Evolutionary conservation across 2,797 vertebrate genomes (phyloP), one percentile per base, ranked within the genome.

Genomic region (Pangasius larnaudii): DNA sequence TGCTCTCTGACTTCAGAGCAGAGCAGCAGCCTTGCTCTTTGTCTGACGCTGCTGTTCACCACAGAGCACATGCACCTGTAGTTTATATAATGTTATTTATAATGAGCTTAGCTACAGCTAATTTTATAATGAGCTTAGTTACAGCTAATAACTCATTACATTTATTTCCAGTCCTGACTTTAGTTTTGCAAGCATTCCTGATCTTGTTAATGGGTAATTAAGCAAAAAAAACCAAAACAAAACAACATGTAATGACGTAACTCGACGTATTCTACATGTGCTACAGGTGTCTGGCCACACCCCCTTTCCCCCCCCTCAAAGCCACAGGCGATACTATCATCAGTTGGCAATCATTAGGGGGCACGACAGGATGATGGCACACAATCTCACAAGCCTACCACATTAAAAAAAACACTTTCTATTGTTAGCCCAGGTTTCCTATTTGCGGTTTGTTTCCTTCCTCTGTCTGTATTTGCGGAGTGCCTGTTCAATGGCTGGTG

Each of bases 381-480:
- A n/a, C 2, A 1, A 51, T 53, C 53, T 39, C 78, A 59, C 53
- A 27, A 80, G 4, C 59, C 6, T 65, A 61, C 79, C 77, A 36
- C 61, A 58, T 27, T 27, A 39, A 9, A 19, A 19, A 39, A 86
- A 77, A 77, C 75, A 30, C 81, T 88, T 85, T 84, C 69, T 89
- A 67, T 51, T 89, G 86, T 89, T 84, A 88, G 89, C 51, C 74
- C 39, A 75, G 71, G 77, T 82, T 90, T 90, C 86, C 87, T 78
- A 74, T 84, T 88, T 88, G 75, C 16, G 65, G 69, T 69, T 71
- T 56, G 67, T 78, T 90, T 91, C 90, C 91, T 91, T 91, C 89
- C 90, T 86, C n/a, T 53, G 61, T 71, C 71, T 65, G 81, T 71
- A 72, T 91, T n/a, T 86, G 84, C 87, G 30, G 69, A 85, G 53